Evolutionary conservation across 35 echinoderm and acorn worm species (phyloP).

Genomic region (Patiria miniata): DNA sequence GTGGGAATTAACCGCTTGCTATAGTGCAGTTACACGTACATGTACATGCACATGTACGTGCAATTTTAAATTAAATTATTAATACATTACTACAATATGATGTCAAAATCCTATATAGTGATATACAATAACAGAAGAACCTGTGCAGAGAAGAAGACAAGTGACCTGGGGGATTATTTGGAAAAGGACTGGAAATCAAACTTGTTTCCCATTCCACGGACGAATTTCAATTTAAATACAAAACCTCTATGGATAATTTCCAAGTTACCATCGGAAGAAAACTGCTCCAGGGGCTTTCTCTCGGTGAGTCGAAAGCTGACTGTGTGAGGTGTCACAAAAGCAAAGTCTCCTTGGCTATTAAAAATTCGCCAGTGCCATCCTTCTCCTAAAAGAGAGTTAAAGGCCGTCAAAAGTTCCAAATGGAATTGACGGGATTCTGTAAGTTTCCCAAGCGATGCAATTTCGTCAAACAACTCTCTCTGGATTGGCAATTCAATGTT

Average conservation of each 20-base stretch:
- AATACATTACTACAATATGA: neutral
- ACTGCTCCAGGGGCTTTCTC: conserved; percentile 46
- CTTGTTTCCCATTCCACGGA: conserved; percentile 38
- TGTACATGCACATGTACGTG: neutral
- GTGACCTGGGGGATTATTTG: no score
- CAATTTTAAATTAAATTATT: neutral
- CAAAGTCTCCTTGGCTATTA: conserved; percentile 43
- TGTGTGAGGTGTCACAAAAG: conserved; percentile 29
- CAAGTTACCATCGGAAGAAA: neutral
- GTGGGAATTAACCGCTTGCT: no score
- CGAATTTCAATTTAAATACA: conserved; percentile 29
- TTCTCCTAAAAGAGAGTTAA: neutral
- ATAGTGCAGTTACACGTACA: no score
- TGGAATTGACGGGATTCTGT: neutral
- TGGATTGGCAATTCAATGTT: conserved; percentile 25
- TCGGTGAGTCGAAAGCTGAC: conserved; percentile 39
- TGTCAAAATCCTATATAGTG: neutral
- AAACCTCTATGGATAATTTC: conserved; percentile 53
- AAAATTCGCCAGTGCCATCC: conserved; percentile 11
- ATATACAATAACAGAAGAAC: no score
- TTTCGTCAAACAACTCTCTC: conserved; percentile 4
- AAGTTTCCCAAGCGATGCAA: neutral
- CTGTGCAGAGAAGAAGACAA: no score
- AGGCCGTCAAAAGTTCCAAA: neutral
- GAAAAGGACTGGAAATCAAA: conserved; percentile 33